phyloP scores from a whole-genome alignment of 2,888 invertebrate genomes.

The Hetaerina titia region DNA sequence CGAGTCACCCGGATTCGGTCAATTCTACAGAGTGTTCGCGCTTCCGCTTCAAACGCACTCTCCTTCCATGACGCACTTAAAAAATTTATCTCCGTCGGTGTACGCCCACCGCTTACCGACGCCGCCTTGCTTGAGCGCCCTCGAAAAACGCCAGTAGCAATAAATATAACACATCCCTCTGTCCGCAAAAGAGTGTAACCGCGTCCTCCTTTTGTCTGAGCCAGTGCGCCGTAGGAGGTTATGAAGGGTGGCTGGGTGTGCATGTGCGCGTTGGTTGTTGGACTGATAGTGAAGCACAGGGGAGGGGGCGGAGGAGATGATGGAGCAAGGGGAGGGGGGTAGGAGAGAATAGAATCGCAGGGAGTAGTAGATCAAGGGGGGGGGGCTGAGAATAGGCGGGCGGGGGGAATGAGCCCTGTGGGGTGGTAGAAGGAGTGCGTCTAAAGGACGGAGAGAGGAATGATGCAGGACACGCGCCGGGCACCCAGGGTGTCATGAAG shows the following conservation, averaged over 20 bases:
- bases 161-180: conserved; percentile 57
- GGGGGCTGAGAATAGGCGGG: not conserved
- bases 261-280: not conserved
- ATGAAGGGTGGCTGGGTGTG: conserved; percentile 24
- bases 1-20: not conserved
- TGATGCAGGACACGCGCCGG: conserved; percentile 57
- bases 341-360: not conserved
- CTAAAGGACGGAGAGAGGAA: conserved; percentile 54
- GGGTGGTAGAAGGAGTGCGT: not conserved
- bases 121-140: conserved; percentile 15
- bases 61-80: conserved; percentile 43
- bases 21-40: not conserved
- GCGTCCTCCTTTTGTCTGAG: conserved; percentile 62
- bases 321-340: not conserved
- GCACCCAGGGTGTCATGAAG: conserved; percentile 60
- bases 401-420: not conserved
- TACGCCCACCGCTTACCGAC: conserved; percentile 43
- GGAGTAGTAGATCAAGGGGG: not conserved
- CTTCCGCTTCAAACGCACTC: conserved; percentile 58
- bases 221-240: conserved; percentile 55
- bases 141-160: conserved; percentile 53
- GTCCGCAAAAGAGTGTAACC: conserved; percentile 59
- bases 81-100: conserved; percentile 52
- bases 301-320: not conserved
- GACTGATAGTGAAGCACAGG: conserved; percentile 14